phyloP scores from a whole-genome alignment of 2,113 vertebrate genomes.

The Sminthopsis crassicaudata region DNA sequence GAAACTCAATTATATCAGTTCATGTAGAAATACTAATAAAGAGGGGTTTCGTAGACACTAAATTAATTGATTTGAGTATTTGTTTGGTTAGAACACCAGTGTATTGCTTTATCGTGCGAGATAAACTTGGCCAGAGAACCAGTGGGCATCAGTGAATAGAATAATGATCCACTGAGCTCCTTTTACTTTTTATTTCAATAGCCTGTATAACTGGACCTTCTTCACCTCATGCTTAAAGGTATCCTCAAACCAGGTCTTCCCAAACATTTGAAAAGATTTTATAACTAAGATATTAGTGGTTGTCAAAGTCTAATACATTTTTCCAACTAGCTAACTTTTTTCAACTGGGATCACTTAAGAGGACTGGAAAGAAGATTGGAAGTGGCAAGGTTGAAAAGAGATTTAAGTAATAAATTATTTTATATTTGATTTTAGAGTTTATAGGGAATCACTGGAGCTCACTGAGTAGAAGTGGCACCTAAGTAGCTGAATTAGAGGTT shows the following conservation, averaged over 20 bases:
- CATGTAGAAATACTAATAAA: neutral
- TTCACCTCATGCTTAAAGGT: neutral
- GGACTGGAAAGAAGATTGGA: neutral
- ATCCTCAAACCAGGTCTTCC: neutral
- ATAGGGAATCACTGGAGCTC: neutral
- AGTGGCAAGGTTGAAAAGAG: neutral
- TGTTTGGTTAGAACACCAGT: neutral
- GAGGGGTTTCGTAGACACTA: neutral
- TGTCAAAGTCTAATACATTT: neutral
- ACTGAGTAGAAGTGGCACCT: neutral
- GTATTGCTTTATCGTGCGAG: neutral
- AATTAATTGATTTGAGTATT: neutral
- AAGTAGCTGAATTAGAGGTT: neutral
- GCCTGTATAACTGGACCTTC: neutral
- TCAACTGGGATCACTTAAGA: neutral
- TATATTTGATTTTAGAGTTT: neutral
- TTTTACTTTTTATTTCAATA: neutral
- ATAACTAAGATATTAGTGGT: neutral
- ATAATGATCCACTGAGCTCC: neutral
- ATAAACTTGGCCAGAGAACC: neutral
- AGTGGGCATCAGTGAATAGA: neutral
- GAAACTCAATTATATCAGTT: neutral
- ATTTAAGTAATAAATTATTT: neutral
- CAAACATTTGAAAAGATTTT: neutral
- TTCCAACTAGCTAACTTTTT: neutral